Conservation (phyloP, 2,113 vertebrate species). For the Potamarius usumacintae region DNA sequence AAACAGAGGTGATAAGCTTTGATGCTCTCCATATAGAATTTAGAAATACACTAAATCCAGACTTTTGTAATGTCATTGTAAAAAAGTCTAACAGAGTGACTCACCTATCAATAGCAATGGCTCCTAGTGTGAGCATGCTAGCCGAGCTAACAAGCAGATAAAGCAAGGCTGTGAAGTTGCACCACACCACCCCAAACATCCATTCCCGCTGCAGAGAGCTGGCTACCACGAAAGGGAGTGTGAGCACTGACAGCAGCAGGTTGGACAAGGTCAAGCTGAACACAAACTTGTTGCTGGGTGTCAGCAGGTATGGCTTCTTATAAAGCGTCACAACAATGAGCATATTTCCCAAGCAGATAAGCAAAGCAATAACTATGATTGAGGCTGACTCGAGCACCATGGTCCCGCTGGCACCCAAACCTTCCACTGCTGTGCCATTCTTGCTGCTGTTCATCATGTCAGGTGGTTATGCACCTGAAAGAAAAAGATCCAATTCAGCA, state of each 20-base stretch:
- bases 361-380: conserved; percentile 85
- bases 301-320: conserved; percentile 91
- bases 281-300: conserved; percentile 97
- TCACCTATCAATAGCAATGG: conserved; percentile 94
- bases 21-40: neutral
- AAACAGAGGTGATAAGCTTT: neutral
- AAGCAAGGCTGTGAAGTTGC: conserved; percentile 94
- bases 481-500: neutral
- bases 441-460: conserved; percentile 88
- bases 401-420: conserved; percentile 58
- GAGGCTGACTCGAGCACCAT: conserved; percentile 80
- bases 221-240: conserved; percentile 90
- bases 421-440: conserved; percentile 75
- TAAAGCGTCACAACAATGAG: conserved; percentile 89
- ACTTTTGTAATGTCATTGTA: neutral
- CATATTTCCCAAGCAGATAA: conserved; percentile 91
- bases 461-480: conserved; percentile 44
- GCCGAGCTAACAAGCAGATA: conserved; percentile 96
- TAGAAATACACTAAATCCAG: conserved; percentile 31
- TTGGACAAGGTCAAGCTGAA: conserved; percentile 97
- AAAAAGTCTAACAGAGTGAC: conserved; percentile 44
- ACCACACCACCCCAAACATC: conserved; percentile 98
- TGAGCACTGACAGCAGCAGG: conserved; percentile 87
- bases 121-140: conserved; percentile 95
- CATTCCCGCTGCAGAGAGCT: conserved; percentile 88